Base-by-base conservation (phyloP, 2,113 vertebrate species). In the Tachuris rubrigastra region DNA sequence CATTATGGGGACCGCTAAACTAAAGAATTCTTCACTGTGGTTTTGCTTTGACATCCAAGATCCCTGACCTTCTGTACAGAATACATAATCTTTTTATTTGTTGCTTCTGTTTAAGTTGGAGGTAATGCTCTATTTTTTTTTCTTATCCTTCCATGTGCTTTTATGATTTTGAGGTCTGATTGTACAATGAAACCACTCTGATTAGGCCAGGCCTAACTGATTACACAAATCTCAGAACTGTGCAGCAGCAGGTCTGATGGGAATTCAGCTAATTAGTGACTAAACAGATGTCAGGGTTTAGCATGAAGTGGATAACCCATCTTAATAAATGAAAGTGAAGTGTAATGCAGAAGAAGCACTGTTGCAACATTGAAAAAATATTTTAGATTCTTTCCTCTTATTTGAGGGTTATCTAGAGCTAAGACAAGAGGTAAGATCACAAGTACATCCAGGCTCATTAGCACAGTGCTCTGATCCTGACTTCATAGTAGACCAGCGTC, bases 261-360 rank as follows among this genome's bases (percentile, higher is more conserved):
- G 87, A 93, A 83, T 93, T 91, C 44, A 87, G 65, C 56, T 94
- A 85, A 86, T 88, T 94, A 96, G 52, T 60, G 52, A 41, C 65
- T 90, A 86, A 92, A 93, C 68, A 63, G 83, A 86, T 85, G 72
- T 76, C 52, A 78, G 47, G 52, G 44, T 90, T 97, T 90, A 88
- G 46, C 52, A 74, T 59, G 72, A 95, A 93, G 68, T 77, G 79
- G 68, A 81, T 83, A 95, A 81, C 24, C 22, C 37, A 31, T 60
- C 83, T 86, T 75, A 83, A 84, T 71, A 93, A 86, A n/a, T 71
- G 35, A 52, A 89, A 89, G 24, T 77, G 42, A 90, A 91, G 47
- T 23, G 42, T 49, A 76, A 55, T 27, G 42, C 2, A 5, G 15
- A 85, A 83, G 83, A 74, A 84, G 12, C 22, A 27, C 33, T 63